Conservation (phyloP, 37 sponge, comb jelly and placozoan genomes). For the Crambe crambe region DNA sequence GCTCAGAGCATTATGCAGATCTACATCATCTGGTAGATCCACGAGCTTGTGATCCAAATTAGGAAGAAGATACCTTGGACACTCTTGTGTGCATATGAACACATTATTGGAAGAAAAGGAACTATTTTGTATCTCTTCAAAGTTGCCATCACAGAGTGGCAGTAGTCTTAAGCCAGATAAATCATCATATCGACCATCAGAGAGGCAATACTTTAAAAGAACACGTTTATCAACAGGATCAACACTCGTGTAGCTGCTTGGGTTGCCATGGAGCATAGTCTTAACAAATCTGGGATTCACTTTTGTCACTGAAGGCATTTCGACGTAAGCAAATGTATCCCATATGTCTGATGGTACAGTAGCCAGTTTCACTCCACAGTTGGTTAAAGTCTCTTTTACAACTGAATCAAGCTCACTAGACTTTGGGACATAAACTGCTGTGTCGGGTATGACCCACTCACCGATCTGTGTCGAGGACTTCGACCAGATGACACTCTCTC, state of each 20-base stretch:
- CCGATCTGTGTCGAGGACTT: background rate
- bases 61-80: slow-evolving; percentile 28
- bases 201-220: slow-evolving; percentile 41
- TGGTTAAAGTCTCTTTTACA: background rate
- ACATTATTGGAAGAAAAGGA: background rate
- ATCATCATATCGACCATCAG: slow-evolving; percentile 19
- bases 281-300: slow-evolving; percentile 20
- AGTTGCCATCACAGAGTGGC: slow-evolving; percentile 34
- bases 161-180: slow-evolving; percentile 31
- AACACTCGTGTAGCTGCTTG: slow-evolving; percentile 4
- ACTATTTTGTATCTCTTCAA: slow-evolving; percentile 8
- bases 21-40: background rate
- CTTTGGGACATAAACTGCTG: slow-evolving; percentile 8
- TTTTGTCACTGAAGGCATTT: background rate
- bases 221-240: slow-evolving; percentile 6
- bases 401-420: background rate
- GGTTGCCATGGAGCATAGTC: background rate
- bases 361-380: slow-evolving; percentile 22
- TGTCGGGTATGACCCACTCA: background rate
- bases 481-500: background rate
- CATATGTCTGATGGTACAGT: background rate
- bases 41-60: slow-evolving; percentile 22
- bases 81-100: slow-evolving; percentile 17
- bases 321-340: slow-evolving; percentile 1
- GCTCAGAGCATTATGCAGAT: slow-evolving; percentile 6